Evolutionary conservation across 2,888 invertebrate genomes (phyloP).

Genomic region (Iselma pallidipennis): DNA sequence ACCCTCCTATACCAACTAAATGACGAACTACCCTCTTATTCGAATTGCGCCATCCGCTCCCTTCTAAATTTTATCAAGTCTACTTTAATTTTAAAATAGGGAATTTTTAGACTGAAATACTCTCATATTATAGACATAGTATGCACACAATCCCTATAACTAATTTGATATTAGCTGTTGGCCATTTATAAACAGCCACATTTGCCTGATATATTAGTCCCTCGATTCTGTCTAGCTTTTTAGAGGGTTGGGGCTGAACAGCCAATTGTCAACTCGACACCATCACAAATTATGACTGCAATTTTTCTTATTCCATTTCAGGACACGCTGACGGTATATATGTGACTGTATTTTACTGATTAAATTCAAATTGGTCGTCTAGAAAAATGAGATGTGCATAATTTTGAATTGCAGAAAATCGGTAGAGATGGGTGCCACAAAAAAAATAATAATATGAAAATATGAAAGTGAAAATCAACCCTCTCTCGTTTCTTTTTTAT

Average conservation of each 20-base stretch:
- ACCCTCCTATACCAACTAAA: conserved; percentile 27
- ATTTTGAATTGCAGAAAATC: conserved; percentile 2
- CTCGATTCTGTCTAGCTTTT: conserved; percentile 44
- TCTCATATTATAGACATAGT: neutral
- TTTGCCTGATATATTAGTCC: conserved; percentile 52
- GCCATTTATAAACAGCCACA: conserved; percentile 42
- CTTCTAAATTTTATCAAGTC: neutral
- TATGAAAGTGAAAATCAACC: neutral
- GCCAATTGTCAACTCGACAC: conserved; percentile 56
- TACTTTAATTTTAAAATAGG: neutral
- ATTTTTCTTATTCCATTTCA: conserved; percentile 53
- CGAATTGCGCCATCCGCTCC: neutral
- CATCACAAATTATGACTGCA: conserved; percentile 51
- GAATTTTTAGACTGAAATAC: neutral
- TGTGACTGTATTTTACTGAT: conserved; percentile 49
- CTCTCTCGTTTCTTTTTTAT: neutral
- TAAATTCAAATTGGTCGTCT: conserved; percentile 43
- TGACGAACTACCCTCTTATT: conserved; percentile 7
- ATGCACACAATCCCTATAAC: conserved; percentile 11
- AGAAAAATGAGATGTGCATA: conserved; percentile 7
- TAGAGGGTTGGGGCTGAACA: conserved; percentile 37
- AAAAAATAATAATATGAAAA: neutral
- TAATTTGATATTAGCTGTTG: conserved; percentile 43
- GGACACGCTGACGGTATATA: conserved; percentile 40
- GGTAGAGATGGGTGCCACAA: neutral